Percentiles rank a stretch among this genome's conserved stretches.
Conservation (phyloP, 2,888 invertebrate species). For the Barypeithes pellucidus region DNA sequence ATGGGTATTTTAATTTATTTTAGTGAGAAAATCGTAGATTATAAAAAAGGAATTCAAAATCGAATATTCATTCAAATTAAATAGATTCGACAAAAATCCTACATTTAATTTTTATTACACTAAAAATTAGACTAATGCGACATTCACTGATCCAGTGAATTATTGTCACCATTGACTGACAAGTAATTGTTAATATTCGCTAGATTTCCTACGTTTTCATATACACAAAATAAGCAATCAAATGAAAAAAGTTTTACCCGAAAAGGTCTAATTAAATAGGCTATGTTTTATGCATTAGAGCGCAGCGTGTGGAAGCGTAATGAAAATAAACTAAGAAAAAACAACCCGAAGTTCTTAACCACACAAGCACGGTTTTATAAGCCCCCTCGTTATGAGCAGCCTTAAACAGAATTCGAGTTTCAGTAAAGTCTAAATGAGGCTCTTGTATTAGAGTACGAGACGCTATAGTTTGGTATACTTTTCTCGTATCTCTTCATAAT, state of each 20-base stretch:
- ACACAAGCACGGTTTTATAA: not conserved
- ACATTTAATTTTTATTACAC: no score
- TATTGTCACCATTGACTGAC: no score
- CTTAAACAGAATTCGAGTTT: not conserved
- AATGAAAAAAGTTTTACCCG: not conserved
- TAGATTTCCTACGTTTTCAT: no score
- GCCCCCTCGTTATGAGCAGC: not conserved
- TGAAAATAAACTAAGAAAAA: not conserved
- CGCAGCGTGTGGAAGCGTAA: not conserved
- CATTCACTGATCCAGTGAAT: no score
- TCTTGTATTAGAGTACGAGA: not conserved
- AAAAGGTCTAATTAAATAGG: not conserved
- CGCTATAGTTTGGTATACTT: no score
- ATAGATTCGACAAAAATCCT: no score
- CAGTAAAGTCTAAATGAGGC: not conserved
- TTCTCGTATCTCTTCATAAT: no score
- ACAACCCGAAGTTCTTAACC: not conserved
- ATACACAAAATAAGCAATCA: not conserved
- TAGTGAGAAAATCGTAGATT: not conserved
- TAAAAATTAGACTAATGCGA: no score
- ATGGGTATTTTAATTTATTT: not conserved
- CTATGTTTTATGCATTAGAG: slow-evolving; percentile 5
- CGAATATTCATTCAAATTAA: no score
- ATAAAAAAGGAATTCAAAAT: not conserved
- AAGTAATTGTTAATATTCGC: no score